phyloP scores from a whole-genome alignment of 35 echinoderm and acorn worm species.

The Chiridota heheva region DNA sequence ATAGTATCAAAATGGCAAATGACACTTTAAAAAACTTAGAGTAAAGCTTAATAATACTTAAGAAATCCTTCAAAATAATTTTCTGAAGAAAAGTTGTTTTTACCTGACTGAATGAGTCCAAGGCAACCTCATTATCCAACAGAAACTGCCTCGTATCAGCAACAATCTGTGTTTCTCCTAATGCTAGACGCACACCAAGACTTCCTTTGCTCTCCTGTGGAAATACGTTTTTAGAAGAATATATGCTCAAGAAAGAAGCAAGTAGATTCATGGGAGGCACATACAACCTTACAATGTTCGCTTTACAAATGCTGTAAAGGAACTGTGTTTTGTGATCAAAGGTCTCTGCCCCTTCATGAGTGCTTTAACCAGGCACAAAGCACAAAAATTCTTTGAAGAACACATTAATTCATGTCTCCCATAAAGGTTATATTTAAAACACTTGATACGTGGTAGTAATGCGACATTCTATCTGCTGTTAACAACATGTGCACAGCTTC shows the following conservation, averaged over 20 bases:
- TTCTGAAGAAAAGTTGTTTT: too few species aligned
- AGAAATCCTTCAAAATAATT: too few species aligned
- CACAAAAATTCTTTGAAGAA: neutral
- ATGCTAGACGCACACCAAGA: constrained; percentile 81
- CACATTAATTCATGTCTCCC: neutral
- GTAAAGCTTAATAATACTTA: too few species aligned
- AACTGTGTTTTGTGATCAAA: too few species aligned
- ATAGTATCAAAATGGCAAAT: too few species aligned
- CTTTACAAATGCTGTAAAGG: too few species aligned
- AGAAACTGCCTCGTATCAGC: constrained; percentile 96
- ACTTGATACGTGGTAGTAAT: neutral
- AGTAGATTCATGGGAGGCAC: neutral
- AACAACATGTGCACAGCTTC: neutral
- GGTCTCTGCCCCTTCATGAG: too few species aligned
- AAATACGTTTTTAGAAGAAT: too few species aligned
- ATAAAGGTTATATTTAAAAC: constrained; percentile 4
- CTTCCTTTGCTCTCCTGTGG: constrained; percentile 73
- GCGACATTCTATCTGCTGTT: neutral
- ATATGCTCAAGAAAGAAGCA: neutral
- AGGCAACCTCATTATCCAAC: constrained; percentile 78
- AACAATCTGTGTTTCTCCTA: constrained; percentile 96
- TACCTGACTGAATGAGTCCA: constrained; percentile 99
- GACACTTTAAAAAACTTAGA: too few species aligned
- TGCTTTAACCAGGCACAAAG: too few species aligned
- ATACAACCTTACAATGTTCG: too few species aligned